Conservation (phyloP, 2,113 vertebrate species). For the Solea senegalensis region DNA sequence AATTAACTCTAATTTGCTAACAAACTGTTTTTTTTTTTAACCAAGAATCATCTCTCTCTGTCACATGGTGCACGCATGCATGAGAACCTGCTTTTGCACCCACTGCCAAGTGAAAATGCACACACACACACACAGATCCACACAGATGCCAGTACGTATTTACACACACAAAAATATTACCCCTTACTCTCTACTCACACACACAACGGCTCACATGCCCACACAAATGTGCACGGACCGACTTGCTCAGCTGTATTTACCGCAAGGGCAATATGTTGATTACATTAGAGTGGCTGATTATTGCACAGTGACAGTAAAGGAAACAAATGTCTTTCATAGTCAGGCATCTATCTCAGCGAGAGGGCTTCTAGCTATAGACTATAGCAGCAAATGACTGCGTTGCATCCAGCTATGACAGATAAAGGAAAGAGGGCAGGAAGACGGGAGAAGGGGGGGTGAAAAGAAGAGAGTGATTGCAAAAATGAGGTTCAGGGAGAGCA, state of each 20-base stretch:
- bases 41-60: slow-evolving; percentile 78
- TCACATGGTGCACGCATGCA: slow-evolving; percentile 64
- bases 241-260: slow-evolving; percentile 84
- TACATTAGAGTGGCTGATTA: slow-evolving; percentile 82
- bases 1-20: slow-evolving; percentile 86
- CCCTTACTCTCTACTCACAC: not conserved
- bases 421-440: slow-evolving; percentile 56
- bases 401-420: slow-evolving; percentile 65
- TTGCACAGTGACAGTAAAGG: slow-evolving; percentile 80
- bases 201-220: slow-evolving; percentile 30
- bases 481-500: slow-evolving; percentile 49
- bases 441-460: slow-evolving; percentile 22
- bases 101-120: slow-evolving; percentile 28
- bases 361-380: slow-evolving; percentile 75
- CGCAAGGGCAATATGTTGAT: slow-evolving; percentile 82
- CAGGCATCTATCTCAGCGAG: slow-evolving; percentile 74
- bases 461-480: slow-evolving; percentile 53
- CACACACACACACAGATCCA: slow-evolving; percentile 11
- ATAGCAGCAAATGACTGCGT: slow-evolving; percentile 67
- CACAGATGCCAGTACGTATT: slow-evolving; percentile 41
- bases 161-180: slow-evolving; percentile 14
- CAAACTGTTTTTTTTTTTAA: slow-evolving; percentile 79
- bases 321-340: slow-evolving; percentile 81
- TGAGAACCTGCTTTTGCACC: slow-evolving; percentile 34
- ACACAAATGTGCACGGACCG: slow-evolving; percentile 57